phyloP scores from a whole-genome alignment of 23 tunicate genomes.

The Styela clava region DNA sequence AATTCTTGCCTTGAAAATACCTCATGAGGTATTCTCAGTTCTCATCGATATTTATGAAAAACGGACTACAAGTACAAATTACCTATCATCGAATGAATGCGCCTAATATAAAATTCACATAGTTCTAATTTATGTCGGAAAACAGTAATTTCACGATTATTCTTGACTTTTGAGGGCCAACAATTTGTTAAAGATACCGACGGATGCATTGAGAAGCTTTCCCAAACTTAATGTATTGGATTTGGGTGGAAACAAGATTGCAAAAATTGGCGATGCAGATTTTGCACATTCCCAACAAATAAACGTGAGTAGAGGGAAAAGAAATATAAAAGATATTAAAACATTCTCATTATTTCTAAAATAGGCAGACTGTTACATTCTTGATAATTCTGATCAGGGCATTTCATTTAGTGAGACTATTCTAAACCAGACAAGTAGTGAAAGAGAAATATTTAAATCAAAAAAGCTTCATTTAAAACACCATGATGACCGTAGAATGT shows the following conservation, averaged over 20 bases:
- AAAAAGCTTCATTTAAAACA: background rate
- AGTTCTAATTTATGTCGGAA: background rate
- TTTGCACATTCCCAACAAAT: slow-evolving; percentile 40
- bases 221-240: slow-evolving; percentile 40
- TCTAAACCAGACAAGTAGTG: no score
- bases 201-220: slow-evolving; percentile 54
- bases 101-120: background rate
- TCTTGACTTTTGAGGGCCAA: slow-evolving; percentile 49
- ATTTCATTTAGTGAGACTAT: no score
- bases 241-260: slow-evolving; percentile 39
- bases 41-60: background rate
- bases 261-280: slow-evolving; percentile 19
- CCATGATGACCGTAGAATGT: background rate
- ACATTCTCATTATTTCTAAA: background rate
- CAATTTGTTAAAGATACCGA: slow-evolving; percentile 39
- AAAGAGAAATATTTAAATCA: no score
- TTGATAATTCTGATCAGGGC: no score
- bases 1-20: background rate
- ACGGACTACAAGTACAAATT: no score
- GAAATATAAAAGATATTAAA: no score
- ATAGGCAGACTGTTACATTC: background rate
- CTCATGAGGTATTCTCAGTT: background rate
- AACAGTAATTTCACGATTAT: no score
- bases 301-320: slow-evolving; percentile 32
- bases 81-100: background rate